Percentiles rank a stretch among this genome's conserved stretches.
Conservation (phyloP, 1,140 invertebrate species). For the Galendromus occidentalis region DNA sequence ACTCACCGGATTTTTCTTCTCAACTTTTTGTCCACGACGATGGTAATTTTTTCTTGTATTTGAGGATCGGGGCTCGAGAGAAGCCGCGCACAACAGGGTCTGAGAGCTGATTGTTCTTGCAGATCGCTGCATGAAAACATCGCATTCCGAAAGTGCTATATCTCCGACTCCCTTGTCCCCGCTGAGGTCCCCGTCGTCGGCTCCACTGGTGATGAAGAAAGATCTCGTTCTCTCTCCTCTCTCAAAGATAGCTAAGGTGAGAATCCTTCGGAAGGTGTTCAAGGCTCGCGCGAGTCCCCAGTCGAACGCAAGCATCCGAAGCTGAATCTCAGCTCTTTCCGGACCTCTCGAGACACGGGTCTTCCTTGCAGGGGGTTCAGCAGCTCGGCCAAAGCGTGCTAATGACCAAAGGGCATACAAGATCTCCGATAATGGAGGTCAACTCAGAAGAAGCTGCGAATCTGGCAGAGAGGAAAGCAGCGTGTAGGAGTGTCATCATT, state of each 20-base stretch:
- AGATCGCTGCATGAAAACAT: constrained; percentile 37
- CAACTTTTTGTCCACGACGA: background rate
- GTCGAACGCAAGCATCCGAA: background rate
- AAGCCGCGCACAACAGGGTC: background rate
- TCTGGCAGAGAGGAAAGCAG: background rate
- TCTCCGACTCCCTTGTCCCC: constrained; percentile 23
- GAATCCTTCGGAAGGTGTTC: background rate
- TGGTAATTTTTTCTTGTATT: background rate
- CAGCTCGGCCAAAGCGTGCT: background rate
- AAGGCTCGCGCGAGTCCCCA: background rate
- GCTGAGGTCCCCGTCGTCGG: constrained; percentile 21
- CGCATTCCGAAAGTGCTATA: constrained; percentile 54
- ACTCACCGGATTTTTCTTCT: constrained; percentile 13
- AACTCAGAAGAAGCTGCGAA: background rate
- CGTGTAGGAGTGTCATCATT: background rate
- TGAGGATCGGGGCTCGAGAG: background rate
- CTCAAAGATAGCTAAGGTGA: constrained; percentile 21
- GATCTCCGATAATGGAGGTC: background rate
- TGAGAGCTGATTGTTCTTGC: background rate
- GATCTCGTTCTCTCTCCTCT: constrained; percentile 22
- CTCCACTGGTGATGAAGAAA: constrained; percentile 20
- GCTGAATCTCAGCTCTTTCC: background rate
- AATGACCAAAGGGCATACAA: background rate
- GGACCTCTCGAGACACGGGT: constrained; percentile 37
- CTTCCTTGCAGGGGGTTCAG: constrained; percentile 28